Percentiles rank a stretch among this genome's conserved stretches.
Conservation (phyloP, 2,113 vertebrate genomes). For the Sorex araneus region DNA sequence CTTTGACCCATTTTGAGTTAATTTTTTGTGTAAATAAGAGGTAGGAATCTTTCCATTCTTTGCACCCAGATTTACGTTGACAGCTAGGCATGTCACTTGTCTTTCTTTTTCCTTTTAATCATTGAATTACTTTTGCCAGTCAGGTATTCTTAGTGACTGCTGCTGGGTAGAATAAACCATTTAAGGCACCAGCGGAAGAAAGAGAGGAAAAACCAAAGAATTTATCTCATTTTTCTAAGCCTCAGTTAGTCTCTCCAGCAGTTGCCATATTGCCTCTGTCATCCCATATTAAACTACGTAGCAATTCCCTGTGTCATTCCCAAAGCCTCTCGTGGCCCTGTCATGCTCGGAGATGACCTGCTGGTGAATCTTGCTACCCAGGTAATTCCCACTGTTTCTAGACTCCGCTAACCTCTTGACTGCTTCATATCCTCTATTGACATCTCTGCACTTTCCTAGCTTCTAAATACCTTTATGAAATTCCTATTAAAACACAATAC, state of each 20-base stretch:
- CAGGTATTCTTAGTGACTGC: not conserved
- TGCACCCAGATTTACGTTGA: not conserved
- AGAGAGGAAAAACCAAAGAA: not conserved
- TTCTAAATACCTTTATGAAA: conserved; percentile 1
- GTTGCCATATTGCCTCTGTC: not conserved
- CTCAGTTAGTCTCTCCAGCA: not conserved
- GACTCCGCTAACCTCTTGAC: conserved; percentile 19
- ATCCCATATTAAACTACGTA: not conserved
- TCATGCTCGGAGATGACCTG: not conserved
- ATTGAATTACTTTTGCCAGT: not conserved
- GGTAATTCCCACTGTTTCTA: not conserved
- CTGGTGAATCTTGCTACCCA: not conserved
- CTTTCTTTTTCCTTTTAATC: not conserved
- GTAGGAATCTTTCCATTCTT: not conserved
- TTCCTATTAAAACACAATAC: conserved; percentile 18
- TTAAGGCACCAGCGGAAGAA: not conserved
- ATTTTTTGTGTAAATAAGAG: not conserved
- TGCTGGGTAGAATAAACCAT: not conserved
- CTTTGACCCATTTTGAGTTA: conserved; percentile 9
- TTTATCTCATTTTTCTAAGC: not conserved
- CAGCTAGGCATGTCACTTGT: not conserved
- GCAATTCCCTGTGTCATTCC: not conserved
- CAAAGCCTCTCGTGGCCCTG: not conserved
- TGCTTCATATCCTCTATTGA: not conserved
- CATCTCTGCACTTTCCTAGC: not conserved